Evolutionary conservation across 2,797 vertebrate species (phyloP), one percentile per base, ranked within the genome.

Genomic region (Balearica regulorum): DNA sequence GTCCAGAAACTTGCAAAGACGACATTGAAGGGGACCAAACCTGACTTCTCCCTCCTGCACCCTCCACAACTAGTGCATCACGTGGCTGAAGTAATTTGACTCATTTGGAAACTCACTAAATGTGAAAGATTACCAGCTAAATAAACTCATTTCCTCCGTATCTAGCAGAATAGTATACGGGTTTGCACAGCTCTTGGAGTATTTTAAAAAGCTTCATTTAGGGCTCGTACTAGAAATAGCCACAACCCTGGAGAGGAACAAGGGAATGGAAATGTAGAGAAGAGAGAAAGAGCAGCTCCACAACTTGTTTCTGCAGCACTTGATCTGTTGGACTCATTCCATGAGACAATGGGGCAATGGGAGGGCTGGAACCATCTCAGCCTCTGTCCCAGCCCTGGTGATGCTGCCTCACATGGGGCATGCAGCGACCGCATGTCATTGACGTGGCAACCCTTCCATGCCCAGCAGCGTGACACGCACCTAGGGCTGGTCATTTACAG

Each of bases 331-430:
- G 25, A 28, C 13, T 15, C 6, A 13, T 4, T 51, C 17, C 5
- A 4, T 26, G 53, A 48, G 62, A 17, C 13, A 31, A 3, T 0
- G 0, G 3, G 25, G 4, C 20, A 41, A 39, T 4, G 9, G 33
- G 14, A 35, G 6, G 16, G 24, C 21, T 62, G 64, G 10, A 85
- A 10, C 28, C 33, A 33, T 12, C 51, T 51, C 64, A 55, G 16
- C 15, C 16, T 68, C 41, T 53, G 4, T 43, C n/a, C 66, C 1
- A 5, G 37, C 35, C 6, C 21, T 17, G 19, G 35, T 39, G 46
- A 39, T 26, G 41, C 24, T 80, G 31, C 10, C 26, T 69, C 46
- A 8, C 11, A 5, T 1, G 8, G 11, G 10, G 4, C 1, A 0
- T 3, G 29, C 48, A 35, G 31, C 26, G 18, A 6, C 71, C 25